Conservation (phyloP, 2,797 vertebrate species). For the Arrhamphus sclerolepis region DNA sequence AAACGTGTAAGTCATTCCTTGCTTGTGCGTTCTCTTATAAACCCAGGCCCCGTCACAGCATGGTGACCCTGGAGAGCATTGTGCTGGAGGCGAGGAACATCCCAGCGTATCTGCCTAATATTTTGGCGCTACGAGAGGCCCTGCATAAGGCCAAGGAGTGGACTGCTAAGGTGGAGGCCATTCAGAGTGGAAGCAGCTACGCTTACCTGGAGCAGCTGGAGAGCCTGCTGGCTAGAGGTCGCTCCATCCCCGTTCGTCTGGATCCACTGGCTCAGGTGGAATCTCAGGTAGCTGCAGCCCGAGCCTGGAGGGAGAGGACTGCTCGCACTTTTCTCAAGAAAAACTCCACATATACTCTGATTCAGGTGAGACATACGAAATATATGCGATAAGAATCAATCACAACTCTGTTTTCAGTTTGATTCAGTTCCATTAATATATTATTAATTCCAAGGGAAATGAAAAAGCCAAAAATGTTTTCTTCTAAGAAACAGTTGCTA, state of each 20-base stretch:
- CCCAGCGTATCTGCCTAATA: slow-evolving; percentile 95
- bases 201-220: slow-evolving; percentile 97
- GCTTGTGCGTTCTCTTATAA: background rate
- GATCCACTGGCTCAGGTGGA: slow-evolving; percentile 94
- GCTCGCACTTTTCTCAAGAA: slow-evolving; percentile 97
- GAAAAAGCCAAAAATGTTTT: too few species aligned
- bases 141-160: slow-evolving; percentile 96
- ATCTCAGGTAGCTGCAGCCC: slow-evolving; percentile 92
- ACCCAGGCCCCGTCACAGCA: slow-evolving; percentile 90
- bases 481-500: too few species aligned
- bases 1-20: too few species aligned
- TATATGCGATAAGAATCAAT: too few species aligned
- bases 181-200: slow-evolving; percentile 93
- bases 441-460: too few species aligned
- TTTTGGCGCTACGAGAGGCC: slow-evolving; percentile 92
- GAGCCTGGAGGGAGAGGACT: slow-evolving; percentile 95
- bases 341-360: slow-evolving; percentile 93
- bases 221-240: slow-evolving; percentile 89
- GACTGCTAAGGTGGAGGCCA: slow-evolving; percentile 93
- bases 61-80: slow-evolving; percentile 92
- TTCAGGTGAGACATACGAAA: slow-evolving; percentile 84
- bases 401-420: too few species aligned
- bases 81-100: slow-evolving; percentile 95
- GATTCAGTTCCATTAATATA: too few species aligned
- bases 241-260: slow-evolving; percentile 92